Conservation (phyloP, 92 coral and sea anemone genomes). For the Epizoanthus fatuus region DNA sequence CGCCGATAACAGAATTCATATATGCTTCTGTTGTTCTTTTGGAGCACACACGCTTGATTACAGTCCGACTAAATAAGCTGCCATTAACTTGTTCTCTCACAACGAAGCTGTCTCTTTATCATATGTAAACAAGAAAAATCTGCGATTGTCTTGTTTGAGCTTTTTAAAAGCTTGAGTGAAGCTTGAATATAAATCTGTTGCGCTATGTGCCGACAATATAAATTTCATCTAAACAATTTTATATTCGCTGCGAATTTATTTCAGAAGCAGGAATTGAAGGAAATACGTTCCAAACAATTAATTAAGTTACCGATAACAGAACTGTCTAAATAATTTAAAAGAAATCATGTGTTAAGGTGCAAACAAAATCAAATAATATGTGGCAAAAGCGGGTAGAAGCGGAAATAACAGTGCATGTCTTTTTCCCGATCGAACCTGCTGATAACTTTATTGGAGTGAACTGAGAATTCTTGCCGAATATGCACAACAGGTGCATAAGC, state of each 20-base stretch:
- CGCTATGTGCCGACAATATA: neutral
- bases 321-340: neutral
- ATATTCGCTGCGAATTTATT: neutral
- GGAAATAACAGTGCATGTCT: too few species aligned
- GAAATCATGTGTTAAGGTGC: neutral
- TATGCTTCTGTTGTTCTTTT: neutral
- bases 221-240: neutral
- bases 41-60: neutral
- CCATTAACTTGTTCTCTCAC: neutral
- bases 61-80: neutral
- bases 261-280: neutral
- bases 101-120: neutral
- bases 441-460: too few species aligned
- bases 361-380: neutral
- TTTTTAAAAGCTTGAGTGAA: neutral
- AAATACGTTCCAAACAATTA: neutral
- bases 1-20: neutral
- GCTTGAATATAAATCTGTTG: neutral
- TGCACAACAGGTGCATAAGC: too few species aligned
- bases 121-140: neutral
- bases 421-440: too few species aligned
- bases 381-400: too few species aligned
- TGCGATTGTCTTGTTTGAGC: neutral
- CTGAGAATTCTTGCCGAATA: too few species aligned
- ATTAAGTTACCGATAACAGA: neutral